Evolutionary conservation across 2,797 vertebrate species (phyloP).

Genomic region (Austrolebias charrua): DNA sequence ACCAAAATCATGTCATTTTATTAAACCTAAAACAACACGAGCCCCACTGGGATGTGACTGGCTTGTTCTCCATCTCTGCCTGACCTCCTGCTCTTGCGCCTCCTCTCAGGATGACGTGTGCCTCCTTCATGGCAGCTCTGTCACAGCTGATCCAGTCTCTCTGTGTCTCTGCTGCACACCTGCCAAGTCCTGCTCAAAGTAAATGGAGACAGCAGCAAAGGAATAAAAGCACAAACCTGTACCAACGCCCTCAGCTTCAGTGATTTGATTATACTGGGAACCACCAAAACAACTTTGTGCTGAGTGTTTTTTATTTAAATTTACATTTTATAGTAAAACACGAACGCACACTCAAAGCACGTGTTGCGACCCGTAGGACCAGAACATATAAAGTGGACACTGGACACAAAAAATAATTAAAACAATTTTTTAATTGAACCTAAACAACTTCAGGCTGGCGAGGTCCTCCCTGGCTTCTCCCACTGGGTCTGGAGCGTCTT

Average conservation of each 20-base stretch:
- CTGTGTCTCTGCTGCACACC: conserved; percentile 27
- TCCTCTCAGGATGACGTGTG: conserved; percentile 21
- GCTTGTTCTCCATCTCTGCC: conserved; percentile 9
- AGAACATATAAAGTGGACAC: no score
- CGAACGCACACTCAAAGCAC: not conserved
- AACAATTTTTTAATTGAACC: no score
- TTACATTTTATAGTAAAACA: not conserved
- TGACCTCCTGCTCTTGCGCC: not conserved
- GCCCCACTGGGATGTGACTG: conserved; percentile 14
- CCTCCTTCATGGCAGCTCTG: conserved; percentile 36
- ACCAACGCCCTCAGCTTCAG: not conserved
- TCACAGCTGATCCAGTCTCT: conserved; percentile 58
- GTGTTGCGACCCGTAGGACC: no score
- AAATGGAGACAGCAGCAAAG: conserved; percentile 6
- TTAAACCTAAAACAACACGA: not conserved
- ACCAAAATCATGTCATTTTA: not conserved
- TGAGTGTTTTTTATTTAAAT: not conserved
- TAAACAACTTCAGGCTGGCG: no score
- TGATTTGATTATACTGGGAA: not conserved
- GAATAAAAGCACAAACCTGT: conserved; percentile 9
- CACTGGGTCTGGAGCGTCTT: no score
- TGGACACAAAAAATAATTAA: no score
- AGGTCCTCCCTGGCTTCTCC: no score
- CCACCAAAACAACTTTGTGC: not conserved
- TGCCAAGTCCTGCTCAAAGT: conserved; percentile 8